Base-by-base conservation (phyloP, 2,888 invertebrate genomes). In the Synergus laeviventris region DNA sequence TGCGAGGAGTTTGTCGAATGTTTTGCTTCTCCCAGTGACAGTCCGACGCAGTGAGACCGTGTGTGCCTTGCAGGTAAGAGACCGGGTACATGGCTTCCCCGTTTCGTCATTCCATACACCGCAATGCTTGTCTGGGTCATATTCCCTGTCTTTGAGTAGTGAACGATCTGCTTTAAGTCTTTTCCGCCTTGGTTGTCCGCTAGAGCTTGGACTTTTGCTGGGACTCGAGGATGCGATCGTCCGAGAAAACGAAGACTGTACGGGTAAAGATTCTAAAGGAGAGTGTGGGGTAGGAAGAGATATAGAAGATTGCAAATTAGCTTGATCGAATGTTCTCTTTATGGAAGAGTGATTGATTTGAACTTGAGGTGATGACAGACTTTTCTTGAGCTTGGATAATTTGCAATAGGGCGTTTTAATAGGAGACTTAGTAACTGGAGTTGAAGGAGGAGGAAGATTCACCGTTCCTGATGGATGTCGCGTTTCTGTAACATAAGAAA, bases 101-200 rank as follows among this genome's bases (percentile, higher is more conserved):
- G 93, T 94, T 82, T 95, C 95, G 1, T 92, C 93, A 75, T 93
- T 94, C 84, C 94, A 91, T 18, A 96, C 96, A 2, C 97, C 97
- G 89, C 97, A 97, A 88, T 97, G 97, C 83, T 95, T 94, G 88
- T 97, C 95, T 21, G 96, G 94, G 90, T 97, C 95, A 91, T 95
- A 97, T 88, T 96, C 95, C 79, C 95, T 92, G 81, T 93, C 92
- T 76, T 91, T 92, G 81, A 91, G 88, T 36, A 90, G 76, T 1
- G 91, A 89, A 0, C 91, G 87, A 61, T 91, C 91, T 1, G 89
- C 85, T 83, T 91, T 91, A 42, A 89, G 86, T 78, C 89, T 87
- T 80, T 91, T 91, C 59, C 91, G 86, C 60, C 89, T 87, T 36
- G 90, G 87, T 60, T 88, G 90, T 73, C 84, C 84, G 11, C 81